Percentiles rank a stretch among this genome's conserved stretches.
Evolutionary conservation across 2,888 invertebrate species (phyloP).

Genomic region (Ennomos erosarius): DNA sequence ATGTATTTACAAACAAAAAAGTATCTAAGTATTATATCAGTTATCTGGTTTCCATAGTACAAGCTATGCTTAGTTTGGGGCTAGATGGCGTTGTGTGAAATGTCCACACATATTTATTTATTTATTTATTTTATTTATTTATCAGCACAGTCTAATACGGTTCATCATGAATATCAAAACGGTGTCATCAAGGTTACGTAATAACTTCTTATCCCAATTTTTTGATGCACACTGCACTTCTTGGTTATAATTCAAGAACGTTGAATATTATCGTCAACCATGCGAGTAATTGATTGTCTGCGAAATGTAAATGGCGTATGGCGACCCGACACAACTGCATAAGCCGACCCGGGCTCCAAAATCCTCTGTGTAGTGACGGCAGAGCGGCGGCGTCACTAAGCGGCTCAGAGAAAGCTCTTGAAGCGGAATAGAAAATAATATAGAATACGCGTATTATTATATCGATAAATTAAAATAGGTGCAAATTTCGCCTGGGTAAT

Average conservation of each 20-base stretch:
- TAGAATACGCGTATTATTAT: conserved; percentile 5
- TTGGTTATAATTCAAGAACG: conserved; percentile 35
- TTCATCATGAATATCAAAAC: no score
- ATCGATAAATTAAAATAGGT: no score
- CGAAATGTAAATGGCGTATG: conserved; percentile 66
- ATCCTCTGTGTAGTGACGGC: conserved; percentile 51
- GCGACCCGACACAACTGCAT: conserved; percentile 29
- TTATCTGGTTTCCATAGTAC: no score
- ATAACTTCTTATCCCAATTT: conserved; percentile 2
- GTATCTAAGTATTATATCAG: no score
- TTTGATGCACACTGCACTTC: conserved; percentile 6
- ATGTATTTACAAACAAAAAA: no score
- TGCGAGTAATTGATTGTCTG: conserved; percentile 59
- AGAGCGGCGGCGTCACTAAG: conserved; percentile 61
- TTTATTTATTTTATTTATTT: no score
- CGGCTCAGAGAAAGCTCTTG: conserved; percentile 54
- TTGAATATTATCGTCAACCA: conserved; percentile 48
- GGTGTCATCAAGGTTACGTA: no score
- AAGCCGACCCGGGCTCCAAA: conserved; percentile 50
- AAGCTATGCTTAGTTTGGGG: no score
- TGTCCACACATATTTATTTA: no score
- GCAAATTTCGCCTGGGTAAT: no score
- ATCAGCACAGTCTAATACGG: no score
- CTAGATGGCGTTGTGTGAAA: no score
- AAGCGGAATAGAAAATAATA: conserved; percentile 13